Conservation (phyloP, 2,797 vertebrate genomes). For the Hapalemur alaotrensis region DNA sequence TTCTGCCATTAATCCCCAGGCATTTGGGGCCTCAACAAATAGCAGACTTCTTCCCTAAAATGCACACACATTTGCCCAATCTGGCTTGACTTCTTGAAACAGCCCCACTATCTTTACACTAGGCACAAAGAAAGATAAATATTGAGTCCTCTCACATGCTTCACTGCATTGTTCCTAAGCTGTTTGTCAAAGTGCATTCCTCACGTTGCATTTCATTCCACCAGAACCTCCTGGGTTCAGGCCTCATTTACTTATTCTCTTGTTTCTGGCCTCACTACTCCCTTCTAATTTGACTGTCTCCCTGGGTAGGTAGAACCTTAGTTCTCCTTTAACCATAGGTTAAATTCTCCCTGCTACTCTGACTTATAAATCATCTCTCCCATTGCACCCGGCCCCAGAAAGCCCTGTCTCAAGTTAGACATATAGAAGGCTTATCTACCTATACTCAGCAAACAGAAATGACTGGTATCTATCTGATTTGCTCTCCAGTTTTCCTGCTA, state of each 20-base stretch:
- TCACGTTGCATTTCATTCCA: not conserved
- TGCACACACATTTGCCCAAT: not conserved
- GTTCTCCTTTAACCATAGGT: not conserved
- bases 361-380: not conserved
- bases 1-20: not conserved
- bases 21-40: not conserved
- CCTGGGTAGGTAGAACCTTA: not conserved
- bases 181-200: not conserved
- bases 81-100: not conserved
- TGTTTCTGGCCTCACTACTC: not conserved
- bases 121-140: not conserved
- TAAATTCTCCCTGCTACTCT: slow-evolving; percentile 7
- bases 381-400: not conserved
- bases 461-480: not conserved
- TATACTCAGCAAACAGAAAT: not conserved
- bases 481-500: not conserved
- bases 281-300: not conserved
- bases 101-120: not conserved
- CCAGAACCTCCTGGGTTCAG: not conserved
- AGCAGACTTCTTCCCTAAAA: not conserved
- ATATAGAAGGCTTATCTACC: not conserved
- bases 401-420: not conserved
- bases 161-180: not conserved
- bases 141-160: not conserved
- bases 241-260: not conserved